These are phyloP conservation scores for Picathartes gymnocephalus DNA, from an alignment of 2,113 vertebrate genomes.

Conservation along the genomic window DNA sequence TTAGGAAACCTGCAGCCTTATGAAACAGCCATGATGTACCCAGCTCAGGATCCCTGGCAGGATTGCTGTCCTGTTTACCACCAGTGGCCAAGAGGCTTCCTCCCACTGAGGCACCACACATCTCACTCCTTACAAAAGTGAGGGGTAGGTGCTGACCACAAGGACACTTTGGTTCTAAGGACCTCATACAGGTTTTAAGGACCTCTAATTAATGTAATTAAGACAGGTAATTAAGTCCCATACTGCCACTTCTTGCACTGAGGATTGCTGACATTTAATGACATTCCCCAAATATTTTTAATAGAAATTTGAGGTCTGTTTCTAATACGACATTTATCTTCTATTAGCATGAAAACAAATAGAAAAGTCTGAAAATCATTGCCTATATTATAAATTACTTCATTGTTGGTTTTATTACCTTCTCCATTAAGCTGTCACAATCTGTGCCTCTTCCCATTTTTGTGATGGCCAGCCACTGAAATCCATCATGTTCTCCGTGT, in stretches of 20 bases:
- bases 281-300: conserved; percentile 64
- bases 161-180: background rate
- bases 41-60: accelerated
- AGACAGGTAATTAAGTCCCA: background rate
- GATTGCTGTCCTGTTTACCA: background rate
- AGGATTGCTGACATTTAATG: conserved; percentile 40
- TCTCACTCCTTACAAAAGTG: background rate
- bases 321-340: conserved; percentile 61
- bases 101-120: background rate
- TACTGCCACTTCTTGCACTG: background rate
- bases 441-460: background rate
- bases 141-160: background rate
- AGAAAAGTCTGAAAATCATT: conserved; percentile 12
- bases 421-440: conserved; percentile 45
- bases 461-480: conserved; percentile 3
- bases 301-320: conserved; percentile 51
- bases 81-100: background rate
- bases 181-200: background rate
- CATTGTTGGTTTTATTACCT: conserved; percentile 54
- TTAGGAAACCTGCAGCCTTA: background rate
- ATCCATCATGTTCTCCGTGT: conserved; percentile 33
- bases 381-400: conserved; percentile 43
- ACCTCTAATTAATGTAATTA: background rate
- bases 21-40: background rate
- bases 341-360: conserved; percentile 58